phyloP scores from a whole-genome alignment of 2,888 invertebrate species.

The Iphiclides podalirius region DNA sequence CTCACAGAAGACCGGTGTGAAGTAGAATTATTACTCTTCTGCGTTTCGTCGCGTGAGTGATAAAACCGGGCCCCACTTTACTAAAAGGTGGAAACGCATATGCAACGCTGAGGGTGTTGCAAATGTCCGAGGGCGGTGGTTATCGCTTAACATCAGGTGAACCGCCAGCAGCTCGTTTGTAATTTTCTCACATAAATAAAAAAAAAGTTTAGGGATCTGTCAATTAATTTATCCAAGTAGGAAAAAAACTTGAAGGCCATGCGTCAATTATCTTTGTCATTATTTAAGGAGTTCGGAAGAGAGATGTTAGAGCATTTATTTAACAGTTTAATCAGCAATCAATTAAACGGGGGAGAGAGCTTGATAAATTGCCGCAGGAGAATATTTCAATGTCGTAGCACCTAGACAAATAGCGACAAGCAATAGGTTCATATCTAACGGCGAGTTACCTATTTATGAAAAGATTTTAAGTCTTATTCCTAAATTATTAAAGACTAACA shows the following conservation, averaged over 20 bases:
- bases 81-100: too few species aligned
- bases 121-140: too few species aligned
- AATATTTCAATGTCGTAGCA: slow-evolving; percentile 55
- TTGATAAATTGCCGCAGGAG: slow-evolving; percentile 63
- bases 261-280: slow-evolving; percentile 13
- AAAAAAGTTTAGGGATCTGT: too few species aligned
- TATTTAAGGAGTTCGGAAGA: slow-evolving; percentile 10
- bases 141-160: too few species aligned
- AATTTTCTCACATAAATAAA: too few species aligned
- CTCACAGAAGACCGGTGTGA: too few species aligned
- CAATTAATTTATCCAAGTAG: neutral
- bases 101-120: too few species aligned
- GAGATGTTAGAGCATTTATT: slow-evolving; percentile 43
- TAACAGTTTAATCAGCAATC: slow-evolving; percentile 65
- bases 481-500: too few species aligned
- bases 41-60: too few species aligned
- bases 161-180: too few species aligned
- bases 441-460: slow-evolving; percentile 54
- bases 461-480: slow-evolving; percentile 40
- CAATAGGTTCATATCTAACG: slow-evolving; percentile 59
- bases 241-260: slow-evolving; percentile 7
- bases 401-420: slow-evolving; percentile 49
- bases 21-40: too few species aligned
- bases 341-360: slow-evolving; percentile 56
- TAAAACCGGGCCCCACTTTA: too few species aligned